phyloP scores from a whole-genome alignment of 2,113 vertebrate species.

The Apaloderma vittatum region DNA sequence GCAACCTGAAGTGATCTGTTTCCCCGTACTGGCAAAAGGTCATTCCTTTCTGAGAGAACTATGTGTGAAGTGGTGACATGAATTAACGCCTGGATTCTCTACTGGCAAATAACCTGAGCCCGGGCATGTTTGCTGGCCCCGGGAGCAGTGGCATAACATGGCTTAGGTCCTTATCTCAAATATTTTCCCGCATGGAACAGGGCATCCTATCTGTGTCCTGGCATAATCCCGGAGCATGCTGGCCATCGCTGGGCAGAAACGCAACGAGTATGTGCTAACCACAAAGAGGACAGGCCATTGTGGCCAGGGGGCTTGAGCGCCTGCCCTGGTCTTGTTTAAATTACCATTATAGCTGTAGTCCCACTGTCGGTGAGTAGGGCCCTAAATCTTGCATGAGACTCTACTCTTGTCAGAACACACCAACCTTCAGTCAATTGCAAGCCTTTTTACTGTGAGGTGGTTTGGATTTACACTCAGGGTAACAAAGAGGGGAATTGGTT shows the following conservation, averaged over 20 bases:
- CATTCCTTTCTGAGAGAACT: background rate
- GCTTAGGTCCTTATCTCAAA: background rate
- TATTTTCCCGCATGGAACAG: background rate
- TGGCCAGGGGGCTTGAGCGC: background rate
- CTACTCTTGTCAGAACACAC: background rate
- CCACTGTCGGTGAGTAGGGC: background rate
- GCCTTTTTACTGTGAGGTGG: background rate
- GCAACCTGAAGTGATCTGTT: background rate
- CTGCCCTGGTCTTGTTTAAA: background rate
- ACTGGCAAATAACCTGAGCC: background rate
- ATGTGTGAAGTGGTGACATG: background rate
- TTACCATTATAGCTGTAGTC: background rate
- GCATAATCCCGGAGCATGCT: background rate
- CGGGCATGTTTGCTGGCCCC: background rate
- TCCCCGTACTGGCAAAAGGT: background rate
- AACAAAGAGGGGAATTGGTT: background rate
- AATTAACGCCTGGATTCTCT: background rate
- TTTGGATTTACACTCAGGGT: background rate
- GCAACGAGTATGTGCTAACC: background rate
- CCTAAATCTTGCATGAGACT: background rate
- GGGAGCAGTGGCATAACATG: background rate
- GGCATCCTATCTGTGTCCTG: background rate
- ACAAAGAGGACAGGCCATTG: background rate
- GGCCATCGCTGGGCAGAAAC: background rate
- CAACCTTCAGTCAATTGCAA: background rate